Conservation (phyloP, 2,888 invertebrate species). For the Tachina lurida region DNA sequence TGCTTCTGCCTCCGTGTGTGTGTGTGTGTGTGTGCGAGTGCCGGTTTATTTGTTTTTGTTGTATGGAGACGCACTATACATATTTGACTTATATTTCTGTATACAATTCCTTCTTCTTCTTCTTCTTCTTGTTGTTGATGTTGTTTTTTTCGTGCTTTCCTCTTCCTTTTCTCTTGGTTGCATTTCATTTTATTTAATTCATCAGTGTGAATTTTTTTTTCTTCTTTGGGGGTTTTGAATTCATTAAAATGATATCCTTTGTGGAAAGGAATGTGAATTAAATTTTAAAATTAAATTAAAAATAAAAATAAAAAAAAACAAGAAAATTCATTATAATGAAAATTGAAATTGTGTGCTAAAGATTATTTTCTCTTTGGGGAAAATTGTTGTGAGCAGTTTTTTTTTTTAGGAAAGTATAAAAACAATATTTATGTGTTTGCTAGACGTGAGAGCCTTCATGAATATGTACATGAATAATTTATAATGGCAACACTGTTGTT, state of each 20-base stretch:
- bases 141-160: constrained; percentile 36
- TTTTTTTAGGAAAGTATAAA: neutral
- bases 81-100: constrained; percentile 65
- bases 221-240: constrained; percentile 65
- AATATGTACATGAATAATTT: neutral
- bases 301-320: neutral
- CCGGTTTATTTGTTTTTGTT: constrained; percentile 37
- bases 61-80: constrained; percentile 62
- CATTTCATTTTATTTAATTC: constrained; percentile 66
- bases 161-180: constrained; percentile 58
- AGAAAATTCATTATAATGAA: constrained; percentile 43
- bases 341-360: constrained; percentile 54
- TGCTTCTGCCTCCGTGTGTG: constrained; percentile 50
- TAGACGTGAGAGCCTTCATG: neutral
- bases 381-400: neutral
- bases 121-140: constrained; percentile 52
- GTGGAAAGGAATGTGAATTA: constrained; percentile 68
- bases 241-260: constrained; percentile 71
- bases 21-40: constrained; percentile 37
- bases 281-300: constrained; percentile 68
- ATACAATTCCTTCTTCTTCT: constrained; percentile 61
- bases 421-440: neutral
- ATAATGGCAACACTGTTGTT: neutral
- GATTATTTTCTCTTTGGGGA: constrained; percentile 28
- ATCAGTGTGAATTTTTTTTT: constrained; percentile 62